phyloP scores from a whole-genome alignment of 2,797 vertebrate species.

The Phylloscopus collybita region DNA sequence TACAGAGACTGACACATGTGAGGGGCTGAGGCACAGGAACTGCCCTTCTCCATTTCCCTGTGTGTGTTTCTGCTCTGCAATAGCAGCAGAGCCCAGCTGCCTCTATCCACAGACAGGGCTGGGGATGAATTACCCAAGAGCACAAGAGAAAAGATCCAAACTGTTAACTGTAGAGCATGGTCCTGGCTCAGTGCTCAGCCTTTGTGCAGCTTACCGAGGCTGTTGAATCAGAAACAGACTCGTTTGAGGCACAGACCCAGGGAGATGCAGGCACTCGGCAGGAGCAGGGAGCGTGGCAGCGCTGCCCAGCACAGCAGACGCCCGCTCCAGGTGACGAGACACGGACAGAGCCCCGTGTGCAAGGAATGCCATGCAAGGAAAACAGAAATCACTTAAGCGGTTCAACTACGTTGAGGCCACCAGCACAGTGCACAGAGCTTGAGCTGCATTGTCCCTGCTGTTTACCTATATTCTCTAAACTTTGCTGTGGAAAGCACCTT shows the following conservation, averaged over 20 bases:
- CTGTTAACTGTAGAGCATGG: neutral
- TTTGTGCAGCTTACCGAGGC: neutral
- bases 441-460: neutral
- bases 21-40: neutral
- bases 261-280: neutral
- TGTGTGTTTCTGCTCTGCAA: neutral
- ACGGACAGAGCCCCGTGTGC: accelerated
- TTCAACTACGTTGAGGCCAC: neutral
- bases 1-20: accelerated
- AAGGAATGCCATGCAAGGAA: neutral
- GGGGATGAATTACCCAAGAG: neutral
- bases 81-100: neutral
- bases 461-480: neutral
- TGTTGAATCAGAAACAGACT: neutral
- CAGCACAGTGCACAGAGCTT: neutral
- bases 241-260: neutral
- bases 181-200: neutral
- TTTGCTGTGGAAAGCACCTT: neutral
- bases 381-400: neutral
- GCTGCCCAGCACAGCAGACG: neutral
- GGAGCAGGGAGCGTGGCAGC: accelerated
- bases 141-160: neutral
- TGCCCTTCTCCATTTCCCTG: neutral
- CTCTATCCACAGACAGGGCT: neutral
- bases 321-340: neutral